Percentiles rank a stretch among this genome's conserved stretches.
Evolutionary conservation across 1,140 invertebrate species (phyloP).

Genomic region (Pseudomyrmex concolor): DNA sequence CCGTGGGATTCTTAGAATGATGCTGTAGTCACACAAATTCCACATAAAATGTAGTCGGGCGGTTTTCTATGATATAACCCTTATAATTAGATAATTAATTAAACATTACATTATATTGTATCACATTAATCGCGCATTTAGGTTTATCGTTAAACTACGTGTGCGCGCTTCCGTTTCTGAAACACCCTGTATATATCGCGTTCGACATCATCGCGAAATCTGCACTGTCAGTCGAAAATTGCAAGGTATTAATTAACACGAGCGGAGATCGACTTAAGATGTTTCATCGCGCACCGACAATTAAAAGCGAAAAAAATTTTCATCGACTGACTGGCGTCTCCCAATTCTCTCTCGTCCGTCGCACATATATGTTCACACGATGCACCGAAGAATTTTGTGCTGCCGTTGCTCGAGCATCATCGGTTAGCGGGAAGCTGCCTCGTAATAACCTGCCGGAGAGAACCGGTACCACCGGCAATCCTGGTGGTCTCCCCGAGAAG

Average conservation of each 20-base stretch:
- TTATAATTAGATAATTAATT: neutral
- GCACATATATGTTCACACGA: conserved; percentile 61
- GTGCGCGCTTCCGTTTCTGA: neutral
- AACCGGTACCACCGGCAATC: conserved; percentile 74
- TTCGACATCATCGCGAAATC: neutral
- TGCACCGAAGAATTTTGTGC: conserved; percentile 67
- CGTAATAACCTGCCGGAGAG: conserved; percentile 71
- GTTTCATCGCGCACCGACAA: conserved; percentile 12
- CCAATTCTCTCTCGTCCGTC: conserved; percentile 14
- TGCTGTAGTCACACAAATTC: neutral
- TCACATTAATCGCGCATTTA: no score
- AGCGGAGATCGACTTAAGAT: conserved; percentile 3
- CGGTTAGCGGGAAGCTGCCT: conserved; percentile 64
- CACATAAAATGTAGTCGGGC: neutral
- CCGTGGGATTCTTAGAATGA: neutral
- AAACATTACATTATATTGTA: no score
- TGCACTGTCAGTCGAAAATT: neutral
- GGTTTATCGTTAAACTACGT: no score
- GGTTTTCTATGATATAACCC: neutral
- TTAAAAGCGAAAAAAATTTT: conserved; percentile 29
- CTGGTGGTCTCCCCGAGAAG: conserved; percentile 71
- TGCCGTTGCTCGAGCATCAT: conserved; percentile 50
- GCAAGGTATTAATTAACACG: conserved; percentile 23
- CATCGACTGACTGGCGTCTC: conserved; percentile 12
- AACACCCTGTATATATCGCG: neutral